Conservation (phyloP, 2,888 invertebrate genomes). For the Zonitis immaculata region DNA sequence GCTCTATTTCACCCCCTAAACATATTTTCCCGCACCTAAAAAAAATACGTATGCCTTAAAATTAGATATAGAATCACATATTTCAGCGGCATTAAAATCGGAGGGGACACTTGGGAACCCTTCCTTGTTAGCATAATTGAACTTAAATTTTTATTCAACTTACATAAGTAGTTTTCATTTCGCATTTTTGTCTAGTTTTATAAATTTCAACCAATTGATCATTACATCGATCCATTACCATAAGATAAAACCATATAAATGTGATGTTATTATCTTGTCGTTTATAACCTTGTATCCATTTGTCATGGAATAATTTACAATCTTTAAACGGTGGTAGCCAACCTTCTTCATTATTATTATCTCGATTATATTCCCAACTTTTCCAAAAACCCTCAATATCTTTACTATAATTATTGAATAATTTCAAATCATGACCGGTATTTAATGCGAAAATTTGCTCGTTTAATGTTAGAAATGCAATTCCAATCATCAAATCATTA, state of each 20-base stretch:
- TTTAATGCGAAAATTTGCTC: slow-evolving; percentile 37
- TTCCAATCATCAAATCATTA: background rate
- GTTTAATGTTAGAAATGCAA: slow-evolving; percentile 41
- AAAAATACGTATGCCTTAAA: too few species aligned
- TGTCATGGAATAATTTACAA: slow-evolving; percentile 39
- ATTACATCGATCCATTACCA: slow-evolving; percentile 70
- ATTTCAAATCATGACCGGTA: slow-evolving; percentile 34
- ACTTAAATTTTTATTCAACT: too few species aligned
- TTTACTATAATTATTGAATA: slow-evolving; percentile 42
- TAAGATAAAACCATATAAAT: slow-evolving; percentile 43
- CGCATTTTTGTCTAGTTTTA: slow-evolving; percentile 60
- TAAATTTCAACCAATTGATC: slow-evolving; percentile 63
- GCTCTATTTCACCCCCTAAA: too few species aligned
- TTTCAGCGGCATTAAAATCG: too few species aligned
- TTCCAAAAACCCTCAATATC: slow-evolving; percentile 56
- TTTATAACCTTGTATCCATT: slow-evolving; percentile 45
- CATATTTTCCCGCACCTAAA: too few species aligned
- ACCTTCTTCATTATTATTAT: slow-evolving; percentile 43
- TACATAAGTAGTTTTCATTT: slow-evolving; percentile 51
- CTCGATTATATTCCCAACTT: slow-evolving; percentile 39
- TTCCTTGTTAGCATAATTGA: too few species aligned
- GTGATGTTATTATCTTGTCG: slow-evolving; percentile 31
- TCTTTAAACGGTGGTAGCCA: slow-evolving; percentile 48
- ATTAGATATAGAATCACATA: too few species aligned
- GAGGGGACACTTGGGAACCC: too few species aligned